phyloP scores from a whole-genome alignment of 2,888 invertebrate species.

The Pterobdella sp. region DNA sequence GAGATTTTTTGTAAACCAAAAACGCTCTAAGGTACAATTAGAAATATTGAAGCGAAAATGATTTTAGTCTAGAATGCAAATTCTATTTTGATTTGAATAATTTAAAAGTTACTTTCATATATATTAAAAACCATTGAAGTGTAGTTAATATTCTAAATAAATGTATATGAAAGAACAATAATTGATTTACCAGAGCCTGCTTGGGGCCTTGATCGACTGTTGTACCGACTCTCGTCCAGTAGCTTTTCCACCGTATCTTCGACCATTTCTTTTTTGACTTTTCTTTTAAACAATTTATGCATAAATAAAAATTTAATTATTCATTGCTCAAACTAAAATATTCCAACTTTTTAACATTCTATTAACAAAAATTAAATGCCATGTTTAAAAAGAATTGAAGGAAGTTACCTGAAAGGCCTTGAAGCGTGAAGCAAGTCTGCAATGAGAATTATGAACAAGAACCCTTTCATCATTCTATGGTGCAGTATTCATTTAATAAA shows the following conservation, averaged over 20 bases:
- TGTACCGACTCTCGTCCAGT: slow-evolving; percentile 27
- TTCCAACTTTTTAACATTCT: background rate
- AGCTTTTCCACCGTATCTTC: slow-evolving; percentile 29
- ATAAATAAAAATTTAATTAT: background rate
- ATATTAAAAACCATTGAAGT: too few species aligned
- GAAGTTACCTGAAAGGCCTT: too few species aligned
- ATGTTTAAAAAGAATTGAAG: too few species aligned
- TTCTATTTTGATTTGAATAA: background rate
- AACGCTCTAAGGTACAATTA: too few species aligned
- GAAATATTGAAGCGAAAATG: too few species aligned
- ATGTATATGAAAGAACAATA: background rate
- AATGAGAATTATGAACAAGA: too few species aligned
- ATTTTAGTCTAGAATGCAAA: too few species aligned
- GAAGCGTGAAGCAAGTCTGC: too few species aligned
- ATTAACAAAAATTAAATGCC: background rate
- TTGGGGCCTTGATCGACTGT: slow-evolving; percentile 30
- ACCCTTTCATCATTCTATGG: too few species aligned
- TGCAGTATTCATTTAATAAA: too few species aligned
- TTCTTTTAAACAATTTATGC: background rate
- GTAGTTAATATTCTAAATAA: background rate
- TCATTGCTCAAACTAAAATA: background rate
- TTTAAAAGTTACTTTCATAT: background rate
- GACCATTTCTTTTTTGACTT: background rate
- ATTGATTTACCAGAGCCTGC: slow-evolving; percentile 27
- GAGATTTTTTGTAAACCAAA: too few species aligned